Conservation (phyloP, 2,797 vertebrate genomes). For the Knipowitschia caucasica region DNA sequence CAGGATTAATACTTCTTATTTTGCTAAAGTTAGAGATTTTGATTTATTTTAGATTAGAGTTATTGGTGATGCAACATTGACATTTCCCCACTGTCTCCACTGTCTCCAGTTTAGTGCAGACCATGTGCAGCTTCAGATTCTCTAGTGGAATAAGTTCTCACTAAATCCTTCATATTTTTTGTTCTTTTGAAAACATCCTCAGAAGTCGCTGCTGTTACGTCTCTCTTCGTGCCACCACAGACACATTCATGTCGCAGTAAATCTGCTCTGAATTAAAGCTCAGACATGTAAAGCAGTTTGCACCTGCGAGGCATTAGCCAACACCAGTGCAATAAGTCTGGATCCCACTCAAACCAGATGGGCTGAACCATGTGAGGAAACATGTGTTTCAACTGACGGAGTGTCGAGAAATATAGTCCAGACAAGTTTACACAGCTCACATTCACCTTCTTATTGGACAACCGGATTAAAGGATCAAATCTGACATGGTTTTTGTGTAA, state of each 20-base stretch:
- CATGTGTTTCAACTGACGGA: neutral
- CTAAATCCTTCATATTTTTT: no score
- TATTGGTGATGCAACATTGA: no score
- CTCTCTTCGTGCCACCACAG: neutral
- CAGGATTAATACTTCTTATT: no score
- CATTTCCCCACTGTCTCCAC: no score
- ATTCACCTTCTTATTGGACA: neutral
- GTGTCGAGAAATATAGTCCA: neutral
- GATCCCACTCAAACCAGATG: conserved; percentile 23
- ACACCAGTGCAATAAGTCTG: conserved; percentile 14
- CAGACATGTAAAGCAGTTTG: neutral
- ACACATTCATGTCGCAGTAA: neutral
- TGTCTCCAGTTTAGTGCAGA: no score
- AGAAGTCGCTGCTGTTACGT: no score
- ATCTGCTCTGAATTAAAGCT: neutral
- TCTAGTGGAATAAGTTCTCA: no score
- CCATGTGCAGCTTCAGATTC: no score
- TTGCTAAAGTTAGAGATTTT: no score
- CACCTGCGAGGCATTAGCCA: conserved; percentile 21
- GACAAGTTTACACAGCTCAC: neutral
- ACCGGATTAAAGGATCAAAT: neutral
- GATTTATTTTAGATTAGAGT: no score
- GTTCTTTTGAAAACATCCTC: no score
- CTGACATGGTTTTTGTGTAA: no score
- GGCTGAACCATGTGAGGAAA: conserved; percentile 39